phyloP scores from a whole-genome alignment of 2,888 invertebrate genomes.

The Drosophila austrosaltans region DNA sequence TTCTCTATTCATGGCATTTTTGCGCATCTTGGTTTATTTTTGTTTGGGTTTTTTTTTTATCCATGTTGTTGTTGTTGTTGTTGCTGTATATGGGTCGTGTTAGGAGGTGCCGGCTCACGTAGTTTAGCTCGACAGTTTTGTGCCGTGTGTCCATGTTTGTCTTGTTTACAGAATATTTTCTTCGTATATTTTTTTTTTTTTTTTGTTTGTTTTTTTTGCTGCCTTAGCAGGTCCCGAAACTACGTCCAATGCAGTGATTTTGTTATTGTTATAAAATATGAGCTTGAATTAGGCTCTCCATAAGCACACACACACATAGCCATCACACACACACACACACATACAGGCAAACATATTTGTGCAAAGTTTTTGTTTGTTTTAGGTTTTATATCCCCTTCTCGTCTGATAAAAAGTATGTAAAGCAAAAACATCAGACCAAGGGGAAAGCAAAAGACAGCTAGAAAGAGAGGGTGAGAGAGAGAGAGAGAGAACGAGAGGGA shows the following conservation, averaged over 20 bases:
- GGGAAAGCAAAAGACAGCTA: not conserved
- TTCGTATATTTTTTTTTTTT: not conserved
- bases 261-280: conserved; percentile 76
- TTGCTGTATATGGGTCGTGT: conserved; percentile 11
- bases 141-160: conserved; percentile 39
- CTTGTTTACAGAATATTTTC: conserved; percentile 38
- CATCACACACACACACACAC: conserved; percentile 13
- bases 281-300: conserved; percentile 63
- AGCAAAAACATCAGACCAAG: conserved; percentile 45
- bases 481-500: not conserved
- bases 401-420: conserved; percentile 49
- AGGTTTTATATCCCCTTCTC: conserved; percentile 33
- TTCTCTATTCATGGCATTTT: not conserved
- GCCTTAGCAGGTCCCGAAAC: conserved; percentile 46
- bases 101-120: conserved; percentile 31
- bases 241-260: conserved; percentile 73
- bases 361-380: conserved; percentile 66
- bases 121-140: conserved; percentile 27
- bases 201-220: conserved; percentile 31
- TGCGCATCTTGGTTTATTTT: not conserved
- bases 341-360: conserved; percentile 49
- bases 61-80: not conserved
- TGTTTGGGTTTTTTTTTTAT: not conserved
- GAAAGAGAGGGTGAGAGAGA: not conserved
- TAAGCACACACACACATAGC: conserved; percentile 29